A percentile compares a stretch with the other conserved stretches of the same genome.
These are phyloP conservation scores for Sylvietta virens DNA, from an alignment of 2,113 vertebrate genomes.

Conservation along the genomic window DNA sequence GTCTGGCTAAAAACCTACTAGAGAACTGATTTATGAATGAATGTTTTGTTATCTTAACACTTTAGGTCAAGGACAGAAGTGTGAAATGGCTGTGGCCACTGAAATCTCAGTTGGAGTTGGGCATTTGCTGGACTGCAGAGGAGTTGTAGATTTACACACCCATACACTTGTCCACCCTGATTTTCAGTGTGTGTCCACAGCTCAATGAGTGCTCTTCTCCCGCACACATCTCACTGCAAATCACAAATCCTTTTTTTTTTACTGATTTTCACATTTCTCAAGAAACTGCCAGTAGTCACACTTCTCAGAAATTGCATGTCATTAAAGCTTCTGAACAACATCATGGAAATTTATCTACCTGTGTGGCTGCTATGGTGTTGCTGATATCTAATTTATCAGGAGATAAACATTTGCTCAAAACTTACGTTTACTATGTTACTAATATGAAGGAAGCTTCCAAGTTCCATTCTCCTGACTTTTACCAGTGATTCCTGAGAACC, in stretches of 20 bases:
- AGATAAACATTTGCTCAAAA: background rate
- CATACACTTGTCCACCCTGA: background rate
- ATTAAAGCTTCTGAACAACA: background rate
- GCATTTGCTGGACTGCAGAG: background rate
- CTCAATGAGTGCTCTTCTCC: background rate
- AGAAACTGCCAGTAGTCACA: background rate
- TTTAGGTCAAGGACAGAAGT: constrained; percentile 7
- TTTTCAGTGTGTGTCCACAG: background rate
- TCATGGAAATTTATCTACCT: background rate
- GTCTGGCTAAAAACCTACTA: constrained; percentile 21
- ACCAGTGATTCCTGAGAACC: background rate
- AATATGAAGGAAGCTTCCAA: background rate
- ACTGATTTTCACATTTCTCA: background rate
- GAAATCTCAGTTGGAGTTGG: background rate
- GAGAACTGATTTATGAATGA: constrained; percentile 15
- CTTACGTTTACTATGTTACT: background rate
- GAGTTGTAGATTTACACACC: background rate
- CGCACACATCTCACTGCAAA: background rate
- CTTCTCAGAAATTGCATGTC: background rate
- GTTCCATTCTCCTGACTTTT: background rate
- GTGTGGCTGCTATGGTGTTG: background rate
- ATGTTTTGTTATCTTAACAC: constrained; percentile 12
- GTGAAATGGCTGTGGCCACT: background rate
- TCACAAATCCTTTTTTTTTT: background rate
- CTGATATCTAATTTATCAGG: background rate